A percentile compares a stretch with the other conserved stretches of the same genome.
phyloP scores from a whole-genome alignment of 2,113 vertebrate species.

The Mixornis gularis region DNA sequence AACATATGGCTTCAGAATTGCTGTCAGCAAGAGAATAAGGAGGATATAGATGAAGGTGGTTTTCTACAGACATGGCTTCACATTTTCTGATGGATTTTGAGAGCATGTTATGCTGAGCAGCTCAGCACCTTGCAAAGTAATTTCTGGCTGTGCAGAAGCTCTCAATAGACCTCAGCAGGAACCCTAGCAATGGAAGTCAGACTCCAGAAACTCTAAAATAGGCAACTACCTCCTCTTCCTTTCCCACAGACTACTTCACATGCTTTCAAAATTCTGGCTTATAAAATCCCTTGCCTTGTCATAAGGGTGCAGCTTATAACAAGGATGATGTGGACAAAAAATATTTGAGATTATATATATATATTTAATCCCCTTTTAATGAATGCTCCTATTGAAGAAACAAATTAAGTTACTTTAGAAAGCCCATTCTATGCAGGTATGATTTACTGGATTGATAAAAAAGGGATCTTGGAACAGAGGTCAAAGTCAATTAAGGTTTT shows the following conservation, averaged over 20 bases:
- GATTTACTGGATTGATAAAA: not conserved
- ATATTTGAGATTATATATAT: not conserved
- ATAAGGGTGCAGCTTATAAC: not conserved
- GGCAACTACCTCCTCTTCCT: not conserved
- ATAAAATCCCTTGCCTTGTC: not conserved
- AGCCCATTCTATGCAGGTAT: not conserved
- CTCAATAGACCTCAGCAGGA: not conserved
- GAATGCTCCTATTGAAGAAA: not conserved
- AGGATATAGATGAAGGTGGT: accelerated
- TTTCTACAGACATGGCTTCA: not conserved
- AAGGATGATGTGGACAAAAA: not conserved
- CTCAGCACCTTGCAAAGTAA: not conserved
- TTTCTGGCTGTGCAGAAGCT: not conserved
- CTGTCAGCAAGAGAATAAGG: not conserved
- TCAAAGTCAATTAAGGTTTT: constrained; percentile 13
- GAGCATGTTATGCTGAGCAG: not conserved
- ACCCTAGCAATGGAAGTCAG: not conserved
- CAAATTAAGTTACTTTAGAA: not conserved
- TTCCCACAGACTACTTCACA: not conserved
- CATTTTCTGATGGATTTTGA: not conserved
- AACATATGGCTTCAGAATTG: not conserved
- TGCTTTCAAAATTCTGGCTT: not conserved
- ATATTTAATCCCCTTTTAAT: not conserved
- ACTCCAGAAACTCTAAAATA: not conserved
- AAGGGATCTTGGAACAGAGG: not conserved